These are phyloP conservation scores for Drosophila antonietae DNA, from an alignment of 2,888 invertebrate species.

Conservation along the genomic window DNA sequence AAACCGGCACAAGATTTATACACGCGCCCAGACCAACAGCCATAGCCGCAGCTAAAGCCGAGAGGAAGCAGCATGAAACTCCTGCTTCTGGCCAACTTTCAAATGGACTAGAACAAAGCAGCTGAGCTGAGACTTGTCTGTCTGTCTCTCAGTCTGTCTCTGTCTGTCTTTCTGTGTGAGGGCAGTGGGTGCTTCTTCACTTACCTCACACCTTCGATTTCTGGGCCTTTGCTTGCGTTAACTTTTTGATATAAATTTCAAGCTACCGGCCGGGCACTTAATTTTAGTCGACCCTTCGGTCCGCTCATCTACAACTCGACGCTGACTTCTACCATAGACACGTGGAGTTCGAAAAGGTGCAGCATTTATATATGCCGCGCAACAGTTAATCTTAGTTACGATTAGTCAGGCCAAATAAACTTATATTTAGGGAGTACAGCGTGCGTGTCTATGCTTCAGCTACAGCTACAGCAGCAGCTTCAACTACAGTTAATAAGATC, in stretches of 20 bases:
- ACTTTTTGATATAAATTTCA: constrained; percentile 73
- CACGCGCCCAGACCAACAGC: constrained; percentile 57
- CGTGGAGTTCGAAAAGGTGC: constrained; percentile 46
- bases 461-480: background rate
- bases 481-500: constrained; percentile 69
- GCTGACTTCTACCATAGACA: constrained; percentile 43
- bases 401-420: constrained; percentile 71
- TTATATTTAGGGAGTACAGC: constrained; percentile 52
- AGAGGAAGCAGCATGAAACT: constrained; percentile 38
- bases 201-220: constrained; percentile 36
- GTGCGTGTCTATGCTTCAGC: constrained; percentile 15
- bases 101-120: constrained; percentile 67
- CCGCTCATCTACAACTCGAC: background rate
- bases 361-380: constrained; percentile 65
- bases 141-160: background rate
- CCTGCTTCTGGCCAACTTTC: constrained; percentile 54
- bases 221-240: constrained; percentile 50
- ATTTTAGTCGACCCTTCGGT: constrained; percentile 45
- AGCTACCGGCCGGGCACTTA: constrained; percentile 61
- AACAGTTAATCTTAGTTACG: constrained; percentile 79
- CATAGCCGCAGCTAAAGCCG: constrained; percentile 10
- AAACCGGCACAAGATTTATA: constrained; percentile 83
- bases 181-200: background rate
- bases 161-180: background rate
- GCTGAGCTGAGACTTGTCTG: constrained; percentile 9